Conservation (phyloP, 53 echinoderm and acorn worm species). For the Holothuria scabra region DNA sequence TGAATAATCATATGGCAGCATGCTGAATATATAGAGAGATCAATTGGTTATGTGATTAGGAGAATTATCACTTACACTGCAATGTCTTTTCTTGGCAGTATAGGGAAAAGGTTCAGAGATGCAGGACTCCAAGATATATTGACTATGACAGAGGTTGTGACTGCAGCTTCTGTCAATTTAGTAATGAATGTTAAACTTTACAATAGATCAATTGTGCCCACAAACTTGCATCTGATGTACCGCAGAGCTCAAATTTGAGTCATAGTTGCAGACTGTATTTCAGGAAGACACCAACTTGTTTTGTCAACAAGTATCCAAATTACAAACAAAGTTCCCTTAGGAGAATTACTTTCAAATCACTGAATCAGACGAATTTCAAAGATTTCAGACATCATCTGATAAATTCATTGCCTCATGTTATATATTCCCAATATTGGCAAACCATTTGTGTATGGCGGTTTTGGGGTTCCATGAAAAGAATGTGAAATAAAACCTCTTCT, state of each 20-base stretch:
- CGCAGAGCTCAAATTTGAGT: slow-evolving; percentile 35
- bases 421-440: too few species aligned
- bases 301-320: not conserved
- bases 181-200: slow-evolving; percentile 58
- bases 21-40: slow-evolving; percentile 8
- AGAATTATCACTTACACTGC: too few species aligned
- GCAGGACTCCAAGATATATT: slow-evolving; percentile 55
- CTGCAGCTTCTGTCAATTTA: slow-evolving; percentile 30
- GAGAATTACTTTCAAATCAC: not conserved
- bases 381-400: slow-evolving; percentile 20
- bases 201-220: slow-evolving; percentile 46
- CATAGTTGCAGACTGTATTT: slow-evolving; percentile 31
- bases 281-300: slow-evolving; percentile 28
- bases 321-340: slow-evolving; percentile 23
- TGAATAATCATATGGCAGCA: slow-evolving; percentile 2
- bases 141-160: slow-evolving; percentile 42
- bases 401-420: slow-evolving; percentile 15
- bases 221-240: slow-evolving; percentile 46
- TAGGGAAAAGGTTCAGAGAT: slow-evolving; percentile 57
- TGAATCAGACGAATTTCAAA: slow-evolving; percentile 10
- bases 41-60: slow-evolving; percentile 14
- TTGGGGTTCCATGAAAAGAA: too few species aligned
- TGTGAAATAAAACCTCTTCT: too few species aligned
- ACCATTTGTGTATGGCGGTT: too few species aligned
- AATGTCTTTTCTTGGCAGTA: slow-evolving; percentile 53